These are phyloP conservation scores for Lacerta agilis DNA, from an alignment of 2,797 vertebrate species.

Conservation along the genomic window DNA sequence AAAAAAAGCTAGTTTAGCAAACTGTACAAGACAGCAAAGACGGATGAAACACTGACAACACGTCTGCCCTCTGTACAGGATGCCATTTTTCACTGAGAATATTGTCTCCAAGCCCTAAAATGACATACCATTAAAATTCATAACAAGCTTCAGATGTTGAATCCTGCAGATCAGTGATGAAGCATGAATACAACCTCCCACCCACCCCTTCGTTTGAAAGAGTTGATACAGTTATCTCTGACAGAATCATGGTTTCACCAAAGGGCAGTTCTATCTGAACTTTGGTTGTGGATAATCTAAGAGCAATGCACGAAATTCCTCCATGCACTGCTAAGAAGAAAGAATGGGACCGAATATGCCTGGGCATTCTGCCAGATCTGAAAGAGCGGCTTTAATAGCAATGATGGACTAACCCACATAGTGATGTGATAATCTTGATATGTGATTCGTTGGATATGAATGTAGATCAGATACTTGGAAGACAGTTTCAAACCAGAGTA, in stretches of 20 bases:
- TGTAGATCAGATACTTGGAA: neutral
- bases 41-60: neutral
- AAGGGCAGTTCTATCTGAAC: conserved; percentile 38
- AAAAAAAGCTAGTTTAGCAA: neutral
- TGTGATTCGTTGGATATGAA: neutral
- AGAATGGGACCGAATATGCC: neutral
- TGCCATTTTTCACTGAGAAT: conserved; percentile 29
- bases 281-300: neutral
- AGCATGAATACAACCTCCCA: conserved; percentile 35
- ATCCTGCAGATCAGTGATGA: conserved; percentile 23
- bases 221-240: conserved; percentile 24
- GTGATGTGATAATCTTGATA: neutral
- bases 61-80: conserved; percentile 30
- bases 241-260: conserved; percentile 37
- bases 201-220: neutral
- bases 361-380: neutral
- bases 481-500: neutral
- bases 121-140: conserved; percentile 24
- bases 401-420: neutral
- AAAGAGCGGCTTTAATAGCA: neutral
- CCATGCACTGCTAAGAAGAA: neutral
- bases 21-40: neutral
- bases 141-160: conserved; percentile 38
- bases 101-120: conserved; percentile 13
- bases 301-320: neutral